phyloP scores from a whole-genome alignment of 2,888 invertebrate genomes.

The Tortrix viridana region DNA sequence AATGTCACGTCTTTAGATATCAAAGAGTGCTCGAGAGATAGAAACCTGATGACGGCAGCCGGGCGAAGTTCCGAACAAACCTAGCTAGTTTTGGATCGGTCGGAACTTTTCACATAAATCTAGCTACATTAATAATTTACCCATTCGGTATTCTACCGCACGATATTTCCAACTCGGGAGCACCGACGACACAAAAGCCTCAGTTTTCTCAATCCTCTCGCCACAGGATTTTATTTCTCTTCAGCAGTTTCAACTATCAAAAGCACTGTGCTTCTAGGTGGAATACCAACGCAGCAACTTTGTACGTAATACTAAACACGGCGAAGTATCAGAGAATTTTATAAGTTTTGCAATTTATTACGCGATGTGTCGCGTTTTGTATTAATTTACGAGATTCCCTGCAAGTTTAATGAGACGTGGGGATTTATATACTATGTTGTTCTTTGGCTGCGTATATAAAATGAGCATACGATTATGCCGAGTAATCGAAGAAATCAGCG shows the following conservation, averaged over 20 bases:
- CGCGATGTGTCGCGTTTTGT: slow-evolving; percentile 24
- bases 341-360: slow-evolving; percentile 42
- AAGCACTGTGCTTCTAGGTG: slow-evolving; percentile 17
- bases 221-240: slow-evolving; percentile 13
- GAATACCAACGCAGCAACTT: background rate
- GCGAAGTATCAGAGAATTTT: slow-evolving; percentile 34
- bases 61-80: slow-evolving; percentile 52
- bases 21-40: slow-evolving; percentile 50
- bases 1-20: slow-evolving; percentile 43
- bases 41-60: slow-evolving; percentile 53
- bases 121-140: slow-evolving; percentile 67
- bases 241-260: slow-evolving; percentile 40
- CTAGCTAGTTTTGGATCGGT: slow-evolving; percentile 61
- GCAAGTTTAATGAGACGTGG: slow-evolving; percentile 24
- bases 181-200: slow-evolving; percentile 40
- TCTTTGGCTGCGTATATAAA: slow-evolving; percentile 15
- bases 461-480: background rate
- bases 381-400: slow-evolving; percentile 34
- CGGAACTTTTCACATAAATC: slow-evolving; percentile 69
- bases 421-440: slow-evolving; percentile 3
- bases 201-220: slow-evolving; percentile 22
- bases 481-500: slow-evolving; percentile 11
- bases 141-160: slow-evolving; percentile 54
- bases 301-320: slow-evolving; percentile 12
- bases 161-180: slow-evolving; percentile 45